A percentile compares a stretch with the other conserved stretches of the same genome.
These are phyloP conservation scores for Hippocampus guttulatus DNA, from an alignment of 2,113 vertebrate genomes.

Conservation along the genomic window DNA sequence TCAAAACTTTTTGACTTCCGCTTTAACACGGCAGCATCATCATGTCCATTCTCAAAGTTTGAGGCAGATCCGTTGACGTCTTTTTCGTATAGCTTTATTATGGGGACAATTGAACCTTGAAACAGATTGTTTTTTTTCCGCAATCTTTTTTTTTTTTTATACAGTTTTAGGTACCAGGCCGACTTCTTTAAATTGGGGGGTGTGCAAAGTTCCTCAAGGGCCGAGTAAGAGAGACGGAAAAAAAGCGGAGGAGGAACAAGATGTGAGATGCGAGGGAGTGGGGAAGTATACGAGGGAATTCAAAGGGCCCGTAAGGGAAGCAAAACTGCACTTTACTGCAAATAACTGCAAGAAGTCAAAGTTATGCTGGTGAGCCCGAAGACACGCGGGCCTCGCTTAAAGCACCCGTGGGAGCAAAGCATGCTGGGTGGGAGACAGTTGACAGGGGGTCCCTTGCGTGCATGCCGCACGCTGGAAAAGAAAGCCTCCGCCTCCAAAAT, in stretches of 20 bases:
- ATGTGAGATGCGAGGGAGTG: constrained; percentile 24
- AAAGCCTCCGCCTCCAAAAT: constrained; percentile 48
- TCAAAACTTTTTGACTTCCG: no score
- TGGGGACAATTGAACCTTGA: background rate
- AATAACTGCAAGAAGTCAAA: constrained; percentile 27
- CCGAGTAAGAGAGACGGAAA: constrained; percentile 21
- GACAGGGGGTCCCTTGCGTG: constrained; percentile 36
- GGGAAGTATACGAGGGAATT: constrained; percentile 52
- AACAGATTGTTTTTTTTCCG: background rate
- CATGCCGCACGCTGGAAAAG: constrained; percentile 33
- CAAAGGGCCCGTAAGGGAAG: constrained; percentile 56
- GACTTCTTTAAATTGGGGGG: constrained; percentile 11
- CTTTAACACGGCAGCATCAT: no score
- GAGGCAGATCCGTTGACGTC: no score
- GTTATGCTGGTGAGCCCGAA: constrained; percentile 23
- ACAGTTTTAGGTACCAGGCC: background rate
- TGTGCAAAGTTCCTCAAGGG: constrained; percentile 6
- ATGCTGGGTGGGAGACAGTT: constrained; percentile 22
- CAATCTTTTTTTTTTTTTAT: background rate
- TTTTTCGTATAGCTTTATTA: background rate
- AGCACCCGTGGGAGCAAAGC: constrained; percentile 25
- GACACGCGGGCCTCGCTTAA: constrained; percentile 9
- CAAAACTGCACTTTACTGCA: constrained; percentile 41
- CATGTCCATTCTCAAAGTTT: no score
- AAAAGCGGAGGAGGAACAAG: constrained; percentile 16